Conservation (phyloP, 1,140 invertebrate genomes). For the Thaumetopoea pityocampa region DNA sequence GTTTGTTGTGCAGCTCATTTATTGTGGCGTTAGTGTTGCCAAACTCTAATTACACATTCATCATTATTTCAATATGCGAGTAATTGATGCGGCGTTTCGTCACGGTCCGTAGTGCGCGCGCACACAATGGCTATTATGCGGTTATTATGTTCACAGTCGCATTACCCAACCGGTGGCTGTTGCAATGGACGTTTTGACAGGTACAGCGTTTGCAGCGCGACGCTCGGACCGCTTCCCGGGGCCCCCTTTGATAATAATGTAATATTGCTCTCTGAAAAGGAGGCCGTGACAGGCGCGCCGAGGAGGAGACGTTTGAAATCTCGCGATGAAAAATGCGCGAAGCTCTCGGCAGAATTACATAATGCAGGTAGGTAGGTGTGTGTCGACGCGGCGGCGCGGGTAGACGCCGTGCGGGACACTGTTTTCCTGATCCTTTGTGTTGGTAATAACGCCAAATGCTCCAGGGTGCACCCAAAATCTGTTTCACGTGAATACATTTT, state of each 20-base stretch:
- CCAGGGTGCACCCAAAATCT: conserved; percentile 13
- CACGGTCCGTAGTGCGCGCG: too few relatives aligned
- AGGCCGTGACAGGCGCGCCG: conserved; percentile 43
- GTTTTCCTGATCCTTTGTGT: conserved; percentile 43
- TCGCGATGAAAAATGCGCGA: conserved; percentile 51
- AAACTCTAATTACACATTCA: too few relatives aligned
- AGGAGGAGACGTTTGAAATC: conserved; percentile 30
- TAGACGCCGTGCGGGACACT: conserved; percentile 25
- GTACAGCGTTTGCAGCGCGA: too few relatives aligned
- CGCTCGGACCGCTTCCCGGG: too few relatives aligned
- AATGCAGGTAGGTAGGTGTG: conserved; percentile 47
- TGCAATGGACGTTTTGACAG: too few relatives aligned
- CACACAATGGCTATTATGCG: too few relatives aligned
- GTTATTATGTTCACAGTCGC: too few relatives aligned
- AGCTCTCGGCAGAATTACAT: conserved; percentile 37
- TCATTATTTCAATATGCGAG: too few relatives aligned
- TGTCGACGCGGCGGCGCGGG: conserved; percentile 31
- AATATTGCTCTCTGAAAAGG: conserved; percentile 44
- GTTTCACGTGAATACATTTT: conserved; percentile 30
- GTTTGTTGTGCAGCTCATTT: too few relatives aligned
- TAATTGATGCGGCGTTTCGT: too few relatives aligned
- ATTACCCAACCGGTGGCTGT: too few relatives aligned
- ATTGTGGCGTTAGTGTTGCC: too few relatives aligned
- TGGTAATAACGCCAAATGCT: conserved; percentile 42
- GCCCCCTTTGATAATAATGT: conserved; percentile 39